Conservation (phyloP, 2,888 invertebrate genomes). For the Mythimna vitellina region DNA sequence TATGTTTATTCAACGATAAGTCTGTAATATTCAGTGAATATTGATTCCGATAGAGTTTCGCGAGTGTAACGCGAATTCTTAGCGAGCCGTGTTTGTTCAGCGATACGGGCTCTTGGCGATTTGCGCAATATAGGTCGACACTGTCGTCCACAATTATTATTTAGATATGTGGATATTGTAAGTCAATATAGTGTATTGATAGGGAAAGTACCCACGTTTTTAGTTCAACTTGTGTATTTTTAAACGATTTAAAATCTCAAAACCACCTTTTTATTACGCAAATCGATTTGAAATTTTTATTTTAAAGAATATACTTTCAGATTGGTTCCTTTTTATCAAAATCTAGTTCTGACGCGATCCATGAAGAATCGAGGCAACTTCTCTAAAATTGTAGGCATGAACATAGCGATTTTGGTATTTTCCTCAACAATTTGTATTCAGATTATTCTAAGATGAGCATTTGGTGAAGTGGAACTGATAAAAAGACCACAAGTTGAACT, state of each 20-base stretch:
- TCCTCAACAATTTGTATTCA: no score
- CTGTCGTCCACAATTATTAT: slow-evolving; percentile 48
- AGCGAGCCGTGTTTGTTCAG: slow-evolving; percentile 71
- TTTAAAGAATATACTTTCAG: no score
- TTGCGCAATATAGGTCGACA: slow-evolving; percentile 61
- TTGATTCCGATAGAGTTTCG: slow-evolving; percentile 72
- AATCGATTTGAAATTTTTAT: no score
- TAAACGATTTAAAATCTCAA: neutral
- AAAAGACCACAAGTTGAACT: no score
- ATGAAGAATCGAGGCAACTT: no score
- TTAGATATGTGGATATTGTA: slow-evolving; percentile 34
- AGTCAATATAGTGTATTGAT: slow-evolving; percentile 34
- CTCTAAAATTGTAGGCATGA: no score
- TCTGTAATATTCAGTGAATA: slow-evolving; percentile 64
- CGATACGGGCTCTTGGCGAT: slow-evolving; percentile 58
- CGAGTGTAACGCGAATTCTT: slow-evolving; percentile 70
- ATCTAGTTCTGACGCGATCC: no score
- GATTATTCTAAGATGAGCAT: no score
- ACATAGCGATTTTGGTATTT: no score
- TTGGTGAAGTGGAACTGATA: no score
- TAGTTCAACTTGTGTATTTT: neutral
- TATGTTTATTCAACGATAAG: slow-evolving; percentile 66
- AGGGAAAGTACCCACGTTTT: slow-evolving; percentile 1
- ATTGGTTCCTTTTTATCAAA: no score
- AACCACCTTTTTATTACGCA: no score